phyloP scores from a whole-genome alignment of 2,888 invertebrate species.

The Mesorhabditis belari region DNA sequence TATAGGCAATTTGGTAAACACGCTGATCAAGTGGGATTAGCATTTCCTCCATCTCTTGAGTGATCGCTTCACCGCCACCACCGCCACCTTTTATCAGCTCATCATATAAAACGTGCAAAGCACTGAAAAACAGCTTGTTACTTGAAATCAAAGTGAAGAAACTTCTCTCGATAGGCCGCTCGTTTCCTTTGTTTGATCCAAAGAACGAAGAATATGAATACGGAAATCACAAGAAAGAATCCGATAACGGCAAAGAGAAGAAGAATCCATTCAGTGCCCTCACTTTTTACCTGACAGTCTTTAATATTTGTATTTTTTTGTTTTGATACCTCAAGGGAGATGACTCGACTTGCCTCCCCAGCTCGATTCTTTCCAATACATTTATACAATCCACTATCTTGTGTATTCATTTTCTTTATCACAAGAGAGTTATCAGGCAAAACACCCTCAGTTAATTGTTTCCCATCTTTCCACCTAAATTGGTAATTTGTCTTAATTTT shows the following conservation, averaged over 20 bases:
- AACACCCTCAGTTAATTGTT: too few relatives aligned
- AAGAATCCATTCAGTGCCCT: neutral
- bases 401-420: too few relatives aligned
- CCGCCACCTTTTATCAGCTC: conserved; percentile 14
- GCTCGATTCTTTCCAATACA: too few relatives aligned
- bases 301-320: too few relatives aligned
- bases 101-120: conserved; percentile 16
- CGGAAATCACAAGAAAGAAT: neutral
- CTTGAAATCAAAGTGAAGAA: neutral
- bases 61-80: too few relatives aligned
- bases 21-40: conserved; percentile 21
- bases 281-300: too few relatives aligned
- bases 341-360: too few relatives aligned
- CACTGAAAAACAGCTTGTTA: conserved; percentile 7
- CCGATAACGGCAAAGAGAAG: neutral
- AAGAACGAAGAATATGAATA: neutral
- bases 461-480: too few relatives aligned
- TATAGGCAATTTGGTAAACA: conserved; percentile 16
- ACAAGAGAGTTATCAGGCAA: too few relatives aligned
- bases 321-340: too few relatives aligned
- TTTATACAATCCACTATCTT: too few relatives aligned
- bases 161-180: conserved; percentile 6
- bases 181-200: neutral
- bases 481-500: too few relatives aligned
- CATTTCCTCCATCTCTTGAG: conserved; percentile 1